Base-by-base conservation (phyloP, 1,140 invertebrate species). In the Pogonomyrmex barbatus region DNA sequence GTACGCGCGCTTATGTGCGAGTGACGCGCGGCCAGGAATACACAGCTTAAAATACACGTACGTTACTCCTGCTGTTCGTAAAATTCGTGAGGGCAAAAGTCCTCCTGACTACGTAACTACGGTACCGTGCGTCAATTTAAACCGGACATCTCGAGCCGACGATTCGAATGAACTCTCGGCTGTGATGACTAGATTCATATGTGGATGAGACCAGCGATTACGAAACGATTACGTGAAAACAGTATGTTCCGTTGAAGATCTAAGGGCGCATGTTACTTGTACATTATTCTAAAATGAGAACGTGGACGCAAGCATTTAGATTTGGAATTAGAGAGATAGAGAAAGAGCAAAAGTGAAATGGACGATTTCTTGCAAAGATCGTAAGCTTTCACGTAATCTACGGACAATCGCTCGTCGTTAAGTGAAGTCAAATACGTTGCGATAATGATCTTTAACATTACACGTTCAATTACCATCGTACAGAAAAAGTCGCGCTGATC, bases 371-470 rank as follows among this genome's bases (percentile, higher is more conserved):
- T 78, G 71, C 33, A 60, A 36, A 76, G 79, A 88, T 82, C 81
- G 88, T 67, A 86, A 82, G 76, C 77, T 79, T 85, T 83, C 84
- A 81, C 79, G 86, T 88, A 90, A 88, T 90, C 89, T 90, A 90
- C 88, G 58, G 86, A 90, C 78, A 90, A 90, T 77, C 81, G 73
- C 73, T 90, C 84, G 58, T 45, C 76, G 71, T 77, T 65, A 54
- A 71, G 87, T 78, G 68, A 90, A 90, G 86, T 84, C 89, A 71
- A 86, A 88, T 83, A 82, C 52, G 73, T 90, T 63, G 67, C 77
- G 78, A 90, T 78, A 88, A 87, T 84, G 79, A 30, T 54, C 56
- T 65, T 65, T 50, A 81, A 76, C 42, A 67, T 85, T 67, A 62
- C 52, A 85, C 81, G 36, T 83, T 62, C 76, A 87, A 58, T 82